These are phyloP conservation scores for Laticauda laticaudata DNA, from an alignment of 2,113 vertebrate genomes.

Conservation along the genomic window DNA sequence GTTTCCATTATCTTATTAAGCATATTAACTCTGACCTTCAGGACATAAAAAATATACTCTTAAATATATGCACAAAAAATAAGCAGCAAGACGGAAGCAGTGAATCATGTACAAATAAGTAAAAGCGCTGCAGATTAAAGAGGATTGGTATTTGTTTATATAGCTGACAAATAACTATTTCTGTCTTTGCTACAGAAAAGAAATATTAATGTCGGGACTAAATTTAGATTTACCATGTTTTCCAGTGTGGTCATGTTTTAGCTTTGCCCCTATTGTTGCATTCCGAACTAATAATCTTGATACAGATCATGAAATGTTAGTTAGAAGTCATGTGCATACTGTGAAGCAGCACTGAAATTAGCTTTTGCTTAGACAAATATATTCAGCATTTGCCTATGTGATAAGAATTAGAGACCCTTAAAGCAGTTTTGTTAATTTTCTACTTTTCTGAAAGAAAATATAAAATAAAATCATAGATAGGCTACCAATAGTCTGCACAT, in stretches of 20 bases:
- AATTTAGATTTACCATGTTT: conserved; percentile 17
- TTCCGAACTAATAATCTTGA: not conserved
- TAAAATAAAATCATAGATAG: not conserved
- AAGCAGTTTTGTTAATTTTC: not conserved
- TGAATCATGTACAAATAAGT: not conserved
- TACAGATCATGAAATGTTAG: not conserved
- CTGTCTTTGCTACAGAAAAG: conserved; percentile 3
- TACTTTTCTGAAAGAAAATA: not conserved
- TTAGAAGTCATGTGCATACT: not conserved
- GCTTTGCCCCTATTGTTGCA: not conserved
- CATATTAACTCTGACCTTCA: not conserved
- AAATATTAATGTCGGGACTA: not conserved
- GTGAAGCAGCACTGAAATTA: not conserved
- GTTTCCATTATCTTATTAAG: not conserved
- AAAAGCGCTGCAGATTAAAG: not conserved
- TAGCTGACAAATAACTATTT: not conserved
- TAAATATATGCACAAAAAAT: fast-evolving
- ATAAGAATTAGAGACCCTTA: not conserved
- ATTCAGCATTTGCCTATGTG: not conserved
- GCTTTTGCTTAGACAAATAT: not conserved
- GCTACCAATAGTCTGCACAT: not conserved
- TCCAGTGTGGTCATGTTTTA: conserved; percentile 20
- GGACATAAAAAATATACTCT: not conserved
- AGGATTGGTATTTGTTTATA: not conserved
- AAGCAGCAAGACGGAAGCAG: not conserved